Percentiles rank a stretch among this genome's conserved stretches.
phyloP scores from a whole-genome alignment of 2,113 vertebrate genomes.

The Pipa parva region DNA sequence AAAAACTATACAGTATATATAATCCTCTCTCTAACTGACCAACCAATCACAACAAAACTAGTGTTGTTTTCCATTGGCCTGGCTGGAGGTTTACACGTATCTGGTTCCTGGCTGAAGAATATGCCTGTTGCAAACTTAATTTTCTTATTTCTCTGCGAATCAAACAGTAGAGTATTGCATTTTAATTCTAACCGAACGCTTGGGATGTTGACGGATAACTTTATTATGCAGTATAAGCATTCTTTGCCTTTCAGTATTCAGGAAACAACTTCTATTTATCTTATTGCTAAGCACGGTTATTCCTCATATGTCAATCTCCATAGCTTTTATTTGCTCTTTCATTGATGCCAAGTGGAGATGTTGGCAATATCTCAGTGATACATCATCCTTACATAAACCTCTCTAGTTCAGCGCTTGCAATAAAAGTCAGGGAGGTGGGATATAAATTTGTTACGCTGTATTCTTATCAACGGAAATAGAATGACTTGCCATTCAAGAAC shows the following conservation, averaged over 20 bases:
- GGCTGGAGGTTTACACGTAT: no score
- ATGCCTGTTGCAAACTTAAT: no score
- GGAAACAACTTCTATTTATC: neutral
- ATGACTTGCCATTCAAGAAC: no score
- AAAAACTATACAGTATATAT: no score
- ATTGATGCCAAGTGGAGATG: neutral
- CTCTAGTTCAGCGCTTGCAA: neutral
- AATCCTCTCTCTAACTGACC: no score
- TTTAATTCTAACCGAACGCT: neutral
- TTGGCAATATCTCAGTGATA: conserved; percentile 1
- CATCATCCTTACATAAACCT: conserved; percentile 22
- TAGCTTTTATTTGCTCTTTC: neutral
- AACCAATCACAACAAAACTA: no score
- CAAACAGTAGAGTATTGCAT: no score
- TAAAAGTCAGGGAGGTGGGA: neutral
- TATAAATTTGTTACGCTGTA: no score
- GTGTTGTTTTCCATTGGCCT: no score
- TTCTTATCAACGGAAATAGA: no score
- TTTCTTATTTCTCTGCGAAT: no score
- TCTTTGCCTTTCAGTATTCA: neutral
- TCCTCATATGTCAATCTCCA: neutral
- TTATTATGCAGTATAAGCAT: neutral
- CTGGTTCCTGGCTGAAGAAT: no score
- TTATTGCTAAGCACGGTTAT: neutral
- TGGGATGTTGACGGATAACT: neutral